Evolutionary conservation across 2,113 vertebrate species (phyloP).

Genomic region (Cavia porcellus): DNA sequence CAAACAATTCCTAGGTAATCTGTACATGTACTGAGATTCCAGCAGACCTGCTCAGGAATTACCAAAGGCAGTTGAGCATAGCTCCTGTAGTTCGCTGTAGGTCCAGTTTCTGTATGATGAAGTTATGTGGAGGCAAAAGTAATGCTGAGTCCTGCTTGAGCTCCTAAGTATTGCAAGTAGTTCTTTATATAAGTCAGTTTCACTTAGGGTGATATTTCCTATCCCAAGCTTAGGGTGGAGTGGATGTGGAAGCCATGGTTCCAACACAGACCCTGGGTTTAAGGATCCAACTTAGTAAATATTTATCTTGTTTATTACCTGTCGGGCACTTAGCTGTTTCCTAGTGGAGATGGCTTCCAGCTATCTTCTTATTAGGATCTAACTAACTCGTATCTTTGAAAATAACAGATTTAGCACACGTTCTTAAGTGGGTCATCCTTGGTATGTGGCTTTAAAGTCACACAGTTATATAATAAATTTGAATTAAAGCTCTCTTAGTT

Average conservation of each 20-base stretch:
- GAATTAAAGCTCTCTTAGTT: not conserved
- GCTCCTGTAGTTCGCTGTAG: not conserved
- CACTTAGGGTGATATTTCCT: not conserved
- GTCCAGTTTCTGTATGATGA: not conserved
- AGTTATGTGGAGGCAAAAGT: not conserved
- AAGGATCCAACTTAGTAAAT: not conserved
- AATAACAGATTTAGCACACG: not conserved
- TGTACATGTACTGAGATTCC: not conserved
- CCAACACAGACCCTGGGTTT: not conserved
- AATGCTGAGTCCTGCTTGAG: not conserved
- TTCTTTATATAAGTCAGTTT: not conserved
- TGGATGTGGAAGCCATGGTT: not conserved
- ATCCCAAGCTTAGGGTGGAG: not conserved
- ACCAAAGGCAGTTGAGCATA: not conserved
- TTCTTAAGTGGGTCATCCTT: not conserved
- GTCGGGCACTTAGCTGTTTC: not conserved
- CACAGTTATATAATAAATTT: not conserved
- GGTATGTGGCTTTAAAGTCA: not conserved
- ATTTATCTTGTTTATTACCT: not conserved
- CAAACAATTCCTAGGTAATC: not conserved
- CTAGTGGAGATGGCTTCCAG: not conserved
- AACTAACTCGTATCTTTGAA: not conserved
- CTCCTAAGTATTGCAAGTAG: not conserved
- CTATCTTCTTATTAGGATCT: not conserved
- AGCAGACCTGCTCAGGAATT: not conserved